Conservation (phyloP, 2,113 vertebrate genomes). For the Vidua chalybeata region DNA sequence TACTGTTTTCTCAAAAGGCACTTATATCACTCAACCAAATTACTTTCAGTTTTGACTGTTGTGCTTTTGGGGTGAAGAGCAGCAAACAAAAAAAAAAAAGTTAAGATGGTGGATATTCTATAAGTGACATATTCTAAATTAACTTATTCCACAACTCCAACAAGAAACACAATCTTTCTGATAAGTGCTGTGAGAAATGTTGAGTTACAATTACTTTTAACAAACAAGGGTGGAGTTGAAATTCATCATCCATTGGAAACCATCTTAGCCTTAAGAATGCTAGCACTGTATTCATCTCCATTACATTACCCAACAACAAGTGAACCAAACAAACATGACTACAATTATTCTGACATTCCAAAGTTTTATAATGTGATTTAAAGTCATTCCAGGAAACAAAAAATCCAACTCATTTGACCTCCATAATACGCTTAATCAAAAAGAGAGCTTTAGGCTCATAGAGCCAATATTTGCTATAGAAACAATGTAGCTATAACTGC, state of each 20-base stretch:
- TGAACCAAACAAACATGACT: background rate
- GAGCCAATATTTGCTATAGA: slow-evolving; percentile 33
- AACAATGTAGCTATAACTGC: background rate
- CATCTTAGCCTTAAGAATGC: background rate
- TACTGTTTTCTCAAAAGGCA: background rate
- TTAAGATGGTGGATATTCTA: background rate
- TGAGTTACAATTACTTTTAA: background rate
- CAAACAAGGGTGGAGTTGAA: slow-evolving; percentile 33
- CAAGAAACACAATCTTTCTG: background rate
- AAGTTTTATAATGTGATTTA: slow-evolving; percentile 6
- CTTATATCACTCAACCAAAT: background rate
- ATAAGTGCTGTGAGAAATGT: background rate
- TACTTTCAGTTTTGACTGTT: background rate
- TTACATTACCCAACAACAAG: background rate
- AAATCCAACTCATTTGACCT: background rate
- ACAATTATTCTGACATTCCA: slow-evolving; percentile 20
- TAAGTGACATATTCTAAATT: background rate
- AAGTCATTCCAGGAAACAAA: slow-evolving; percentile 1
- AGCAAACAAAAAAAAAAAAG: background rate
- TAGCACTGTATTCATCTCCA: background rate
- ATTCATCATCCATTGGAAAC: background rate
- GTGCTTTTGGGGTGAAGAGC: background rate
- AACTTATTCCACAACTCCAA: background rate
- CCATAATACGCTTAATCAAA: background rate
- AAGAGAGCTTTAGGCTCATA: background rate